phyloP scores from a whole-genome alignment of 1,140 invertebrate species.

The Trachymyrmex cornetzi region DNA sequence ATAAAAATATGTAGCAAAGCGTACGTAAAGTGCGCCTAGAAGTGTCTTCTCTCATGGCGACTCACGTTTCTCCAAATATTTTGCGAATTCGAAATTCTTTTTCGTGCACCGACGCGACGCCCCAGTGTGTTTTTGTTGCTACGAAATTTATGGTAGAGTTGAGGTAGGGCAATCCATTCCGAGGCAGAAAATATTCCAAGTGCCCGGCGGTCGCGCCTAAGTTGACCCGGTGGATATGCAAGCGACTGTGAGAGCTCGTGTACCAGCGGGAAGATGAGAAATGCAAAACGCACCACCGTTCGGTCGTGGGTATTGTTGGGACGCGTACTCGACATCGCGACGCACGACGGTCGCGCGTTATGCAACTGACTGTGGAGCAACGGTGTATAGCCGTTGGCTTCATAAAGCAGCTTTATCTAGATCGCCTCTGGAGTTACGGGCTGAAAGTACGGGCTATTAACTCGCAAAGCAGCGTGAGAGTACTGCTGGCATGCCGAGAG shows the following conservation, averaged over 20 bases:
- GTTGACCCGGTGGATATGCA: constrained; percentile 29
- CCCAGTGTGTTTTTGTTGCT: neutral
- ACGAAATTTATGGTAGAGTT: constrained; percentile 24
- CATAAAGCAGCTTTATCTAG: constrained; percentile 79
- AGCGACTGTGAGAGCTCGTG: constrained; percentile 52
- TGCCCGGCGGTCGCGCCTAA: constrained; percentile 37
- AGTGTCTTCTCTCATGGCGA: neutral
- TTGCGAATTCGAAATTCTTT: constrained; percentile 42
- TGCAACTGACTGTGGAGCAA: constrained; percentile 59
- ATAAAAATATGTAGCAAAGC: neutral
- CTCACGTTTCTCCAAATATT: neutral
- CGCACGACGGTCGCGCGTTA: constrained; percentile 34
- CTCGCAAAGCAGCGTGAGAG: constrained; percentile 64
- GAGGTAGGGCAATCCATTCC: neutral
- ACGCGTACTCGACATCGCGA: constrained; percentile 45
- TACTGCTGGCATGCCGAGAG: neutral
- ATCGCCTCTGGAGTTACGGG: constrained; percentile 73
- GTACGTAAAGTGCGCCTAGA: neutral
- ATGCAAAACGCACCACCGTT: constrained; percentile 21
- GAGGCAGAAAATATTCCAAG: constrained; percentile 47
- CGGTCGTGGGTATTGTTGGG: constrained; percentile 52
- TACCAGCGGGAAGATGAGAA: constrained; percentile 7
- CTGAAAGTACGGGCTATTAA: constrained; percentile 78
- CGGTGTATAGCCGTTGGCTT: constrained; percentile 64
- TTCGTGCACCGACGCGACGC: neutral